Evolutionary conservation across 2,888 invertebrate genomes (phyloP).

Genomic region (Cerastoderma edule): DNA sequence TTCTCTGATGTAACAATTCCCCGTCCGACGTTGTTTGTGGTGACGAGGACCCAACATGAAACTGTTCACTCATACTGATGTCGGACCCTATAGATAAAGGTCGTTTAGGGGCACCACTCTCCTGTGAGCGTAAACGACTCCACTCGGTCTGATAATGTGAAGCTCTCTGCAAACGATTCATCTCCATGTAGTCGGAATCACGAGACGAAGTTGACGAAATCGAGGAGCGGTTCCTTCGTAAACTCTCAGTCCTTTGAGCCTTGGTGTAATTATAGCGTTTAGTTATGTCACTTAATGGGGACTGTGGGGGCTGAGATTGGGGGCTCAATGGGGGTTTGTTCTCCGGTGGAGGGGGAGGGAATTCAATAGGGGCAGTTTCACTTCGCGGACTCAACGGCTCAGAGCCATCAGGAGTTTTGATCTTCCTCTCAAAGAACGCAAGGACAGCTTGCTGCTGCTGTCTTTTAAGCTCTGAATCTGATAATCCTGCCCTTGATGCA

Average conservation of each 20-base stretch:
- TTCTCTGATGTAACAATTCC: slow-evolving; percentile 23
- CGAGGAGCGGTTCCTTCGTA: slow-evolving; percentile 72
- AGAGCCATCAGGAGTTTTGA: slow-evolving; percentile 48
- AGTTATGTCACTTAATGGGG: slow-evolving; percentile 50
- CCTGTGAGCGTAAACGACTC: slow-evolving; percentile 73
- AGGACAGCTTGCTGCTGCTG: slow-evolving; percentile 93
- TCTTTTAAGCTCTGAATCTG: slow-evolving; percentile 89
- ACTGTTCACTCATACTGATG: slow-evolving; percentile 53
- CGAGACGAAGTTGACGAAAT: slow-evolving; percentile 68
- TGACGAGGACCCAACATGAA: slow-evolving; percentile 41
- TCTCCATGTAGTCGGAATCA: slow-evolving; percentile 75
- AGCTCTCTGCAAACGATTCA: slow-evolving; percentile 62
- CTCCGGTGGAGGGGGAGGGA: slow-evolving; percentile 40
- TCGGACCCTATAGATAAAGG: slow-evolving; percentile 69
- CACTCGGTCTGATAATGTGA: slow-evolving; percentile 72
- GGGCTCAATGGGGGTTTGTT: slow-evolving; percentile 23
- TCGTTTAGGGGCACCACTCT: slow-evolving; percentile 42
- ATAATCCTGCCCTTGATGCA: slow-evolving; percentile 33
- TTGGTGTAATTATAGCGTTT: slow-evolving; percentile 66
- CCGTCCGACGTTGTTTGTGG: background rate
- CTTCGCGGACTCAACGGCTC: slow-evolving; percentile 40
- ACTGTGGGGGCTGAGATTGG: slow-evolving; percentile 26
- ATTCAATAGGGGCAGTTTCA: slow-evolving; percentile 28
- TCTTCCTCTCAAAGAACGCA: slow-evolving; percentile 91
- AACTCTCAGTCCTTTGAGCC: slow-evolving; percentile 71